Conservation (phyloP, 2,113 vertebrate genomes). For the Albula glossodonta region DNA sequence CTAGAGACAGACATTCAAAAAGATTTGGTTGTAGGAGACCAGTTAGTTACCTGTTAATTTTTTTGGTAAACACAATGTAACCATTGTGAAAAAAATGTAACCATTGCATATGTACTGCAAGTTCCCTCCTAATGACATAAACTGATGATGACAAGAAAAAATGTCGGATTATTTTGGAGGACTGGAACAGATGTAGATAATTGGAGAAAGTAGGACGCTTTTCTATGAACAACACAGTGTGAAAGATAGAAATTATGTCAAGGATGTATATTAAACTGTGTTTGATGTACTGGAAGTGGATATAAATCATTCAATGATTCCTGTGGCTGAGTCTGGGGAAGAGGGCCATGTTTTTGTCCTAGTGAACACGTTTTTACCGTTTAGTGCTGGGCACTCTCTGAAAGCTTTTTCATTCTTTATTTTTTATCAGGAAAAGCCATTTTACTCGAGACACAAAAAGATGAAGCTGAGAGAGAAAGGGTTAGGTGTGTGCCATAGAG, state of each 20-base stretch:
- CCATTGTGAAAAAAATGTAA: no score
- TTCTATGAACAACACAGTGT: no score
- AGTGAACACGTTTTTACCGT: neutral
- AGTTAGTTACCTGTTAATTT: no score
- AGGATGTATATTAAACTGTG: neutral
- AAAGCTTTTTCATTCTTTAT: neutral
- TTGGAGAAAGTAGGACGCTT: no score
- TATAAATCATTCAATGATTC: neutral
- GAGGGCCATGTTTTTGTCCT: neutral
- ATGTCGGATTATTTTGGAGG: no score
- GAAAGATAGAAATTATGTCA: constrained; percentile 2
- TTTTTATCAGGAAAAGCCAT: neutral
- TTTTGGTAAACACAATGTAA: no score
- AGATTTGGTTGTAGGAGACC: no score
- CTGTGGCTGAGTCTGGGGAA: neutral
- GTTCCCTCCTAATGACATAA: no score
- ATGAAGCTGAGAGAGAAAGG: neutral
- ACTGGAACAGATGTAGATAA: no score
- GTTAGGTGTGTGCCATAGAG: neutral
- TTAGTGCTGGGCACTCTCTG: neutral
- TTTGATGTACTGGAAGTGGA: neutral
- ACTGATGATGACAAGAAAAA: no score
- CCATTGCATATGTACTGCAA: no score
- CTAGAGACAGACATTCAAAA: no score
- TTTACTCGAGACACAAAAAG: neutral